Evolutionary conservation across 2,113 vertebrate genomes (phyloP), one percentile per base, ranked within the genome.

Genomic region (Neolamprologus toae): DNA sequence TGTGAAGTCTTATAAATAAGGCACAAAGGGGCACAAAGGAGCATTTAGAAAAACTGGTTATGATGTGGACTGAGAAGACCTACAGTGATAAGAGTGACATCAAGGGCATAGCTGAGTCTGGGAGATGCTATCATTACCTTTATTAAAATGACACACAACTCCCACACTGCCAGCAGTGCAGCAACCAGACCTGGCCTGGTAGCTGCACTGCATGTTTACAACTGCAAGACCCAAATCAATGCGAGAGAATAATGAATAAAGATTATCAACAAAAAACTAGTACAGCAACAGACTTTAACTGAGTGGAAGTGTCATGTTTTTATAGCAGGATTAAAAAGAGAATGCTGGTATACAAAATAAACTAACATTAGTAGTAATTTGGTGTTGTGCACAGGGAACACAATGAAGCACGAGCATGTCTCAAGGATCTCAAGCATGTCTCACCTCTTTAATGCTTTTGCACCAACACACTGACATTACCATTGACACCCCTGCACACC

Each of bases 101-200:
- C 94, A 4, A 90, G 92, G 33, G 91, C 93, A 86, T 95, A 94
- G 81, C 93, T 96, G 55, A 97, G 94, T 59, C 93, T 96, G 51
- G 53, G 86, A 28, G 96, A 87, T 5, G 91, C 57, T 90, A 97
- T 90, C 81, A 97, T 96, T 81, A 95, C 94, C 88, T 96, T 97
- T 88, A 96, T 93, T 63, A 26, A 4, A 94, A 92, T 81, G 94
- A 90, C 83, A 97, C 86, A 19, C 82, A 97, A 96, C 6, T 96
- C 92, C 96, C 95, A 92, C 95, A 96, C 83, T 85, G 92, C 5
- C 80, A 40, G 28, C 12, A 51, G 55, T 83, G 93, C 3, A 26
- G 53, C 49, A 3, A 17, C 49, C 31, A n/a, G 19, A 21, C 31
- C 61, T 19, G 57, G 35, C 9, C 49, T 66, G 6, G 31, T n/a